Evolutionary conservation across 1,140 invertebrate genomes (phyloP).

Genomic region (Glomeris maerens): DNA sequence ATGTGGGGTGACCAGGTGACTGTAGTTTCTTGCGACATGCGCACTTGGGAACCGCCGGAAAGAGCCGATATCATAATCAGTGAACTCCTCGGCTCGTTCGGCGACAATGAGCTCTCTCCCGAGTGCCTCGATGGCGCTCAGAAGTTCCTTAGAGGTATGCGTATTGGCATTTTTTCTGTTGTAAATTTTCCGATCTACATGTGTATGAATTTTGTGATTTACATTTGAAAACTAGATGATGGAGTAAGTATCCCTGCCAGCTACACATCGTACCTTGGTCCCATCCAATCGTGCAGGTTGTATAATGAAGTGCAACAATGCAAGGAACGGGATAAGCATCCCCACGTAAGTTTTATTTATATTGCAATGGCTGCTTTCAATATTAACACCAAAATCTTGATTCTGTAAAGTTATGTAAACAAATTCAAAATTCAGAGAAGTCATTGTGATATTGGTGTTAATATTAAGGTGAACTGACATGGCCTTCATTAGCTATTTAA

Average conservation of each 20-base stretch:
- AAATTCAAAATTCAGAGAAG: too few species aligned
- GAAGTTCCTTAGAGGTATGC: constrained; percentile 60
- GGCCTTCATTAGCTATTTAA: too few species aligned
- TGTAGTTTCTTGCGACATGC: constrained; percentile 81
- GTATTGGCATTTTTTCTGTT: constrained; percentile 5
- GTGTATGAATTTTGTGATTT: neutral
- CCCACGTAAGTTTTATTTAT: constrained; percentile 20
- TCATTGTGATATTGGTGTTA: too few species aligned
- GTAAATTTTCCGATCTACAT: neutral
- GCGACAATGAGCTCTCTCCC: constrained; percentile 96
- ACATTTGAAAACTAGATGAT: constrained; percentile 40
- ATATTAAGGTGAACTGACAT: too few species aligned
- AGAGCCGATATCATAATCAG: constrained; percentile 92
- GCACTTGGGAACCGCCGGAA: constrained; percentile 58
- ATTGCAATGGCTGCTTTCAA: neutral
- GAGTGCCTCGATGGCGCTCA: constrained; percentile 95
- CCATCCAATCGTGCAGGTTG: constrained; percentile 63
- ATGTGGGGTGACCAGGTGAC: constrained; percentile 61
- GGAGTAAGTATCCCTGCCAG: constrained; percentile 82
- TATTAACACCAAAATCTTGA: too few species aligned
- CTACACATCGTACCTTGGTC: constrained; percentile 82
- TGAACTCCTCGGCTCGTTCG: constrained; percentile 93
- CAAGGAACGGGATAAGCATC: constrained; percentile 43
- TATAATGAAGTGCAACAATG: constrained; percentile 50
- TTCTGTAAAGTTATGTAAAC: too few species aligned